Evolutionary conservation across 2,888 invertebrate species (phyloP), one percentile per base, ranked within the genome.

Genomic region (Epinotia brunnichana): DNA sequence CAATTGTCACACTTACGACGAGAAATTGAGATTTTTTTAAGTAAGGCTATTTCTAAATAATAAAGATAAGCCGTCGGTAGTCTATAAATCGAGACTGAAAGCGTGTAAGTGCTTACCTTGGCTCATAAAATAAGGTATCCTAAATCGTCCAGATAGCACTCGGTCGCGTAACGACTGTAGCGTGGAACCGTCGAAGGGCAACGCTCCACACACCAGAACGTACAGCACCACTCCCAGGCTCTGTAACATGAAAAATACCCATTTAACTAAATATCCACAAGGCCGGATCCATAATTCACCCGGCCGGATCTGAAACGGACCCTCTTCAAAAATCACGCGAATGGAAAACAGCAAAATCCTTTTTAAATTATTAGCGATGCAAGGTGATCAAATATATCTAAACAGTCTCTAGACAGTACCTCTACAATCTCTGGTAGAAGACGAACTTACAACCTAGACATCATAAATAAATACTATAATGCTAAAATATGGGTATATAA

Each of bases 51-150:
- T 4, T 1, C 15, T 15, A 29, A 56, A 56, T 57, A n/a, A 9
- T 29, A 9, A 57, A 57, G 24, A 56, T 56, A 56, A 35, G 24
- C 24, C 24, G 29, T 15, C 54, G 21, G 2, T 53, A 10, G 21
- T 54, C 57, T 29, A 57, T 57, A 57, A 57, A 29, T 57, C 24
- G 29, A 7, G 13, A 29, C 54, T 54, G 13, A 29, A 56, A 53
- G 53, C 2, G 53, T 1, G 19, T 11, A 54, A 21, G 53, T 51
- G 53, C 94, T 94, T 90, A 98, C 98, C 98, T 94, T 97, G 97
- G 85, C 98, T 98, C 98, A 99, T 98, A 94, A 98, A 99, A 94
- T 97, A 99, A 72, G 99, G 99, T 90, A 99, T 98, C 86, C 99
- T 95, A 94, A 99, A 99, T 88, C 98, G 95, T 76, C 99, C 99